Base-by-base conservation (phyloP, 35 echinoderm and acorn worm genomes). In the Ophiothrix spiculata region DNA sequence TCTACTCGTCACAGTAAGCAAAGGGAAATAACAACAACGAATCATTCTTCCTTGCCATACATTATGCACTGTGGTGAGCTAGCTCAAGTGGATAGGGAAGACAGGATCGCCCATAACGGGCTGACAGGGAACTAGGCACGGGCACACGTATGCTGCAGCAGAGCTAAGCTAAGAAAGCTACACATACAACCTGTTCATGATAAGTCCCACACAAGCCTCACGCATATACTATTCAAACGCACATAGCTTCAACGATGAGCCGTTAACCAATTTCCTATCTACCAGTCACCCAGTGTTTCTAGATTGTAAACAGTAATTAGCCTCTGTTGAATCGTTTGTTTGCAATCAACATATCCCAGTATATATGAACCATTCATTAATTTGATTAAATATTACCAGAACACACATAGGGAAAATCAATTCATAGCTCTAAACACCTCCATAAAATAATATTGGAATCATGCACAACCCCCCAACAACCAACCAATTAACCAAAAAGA, bases 11-110 rank as follows among this genome's bases (percentile, higher is more conserved):
- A 69, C 29, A 25, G 60, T 1, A 25, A 28, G 60, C n/a, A n/a
- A n/a, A 25, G 60, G 60, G 60, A 69, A 69, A 28, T 69, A n/a
- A 69, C 23, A 69, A 69, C n/a, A n/a, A n/a, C 60, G 60, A 69
- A 2, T 25, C 4, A 69, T 28, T n/a, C 60, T 4, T 15, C 10
- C 25, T 69, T 1, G 60, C 2, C 23, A 12, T 1, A 12, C 4
- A 69, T 69, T 69, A 69, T 69, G 60, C 60, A 69, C 29, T 28
- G 29, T 25, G 1, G 29, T 25, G 1, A 25, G 60, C 60, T 69
- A 28, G 60, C 29, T 6, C 3, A 69, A n/a, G 23, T 25, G n/a
- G n/a, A 12, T 15, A 69, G 60, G 60, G 60, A 69, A 69, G 60
- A 69, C 60, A 69, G 29, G 23, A n/a, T 69, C 29, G 60, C 60